phyloP scores from a whole-genome alignment of 64 coral and sea anemone species.

The Montipora sp. region DNA sequence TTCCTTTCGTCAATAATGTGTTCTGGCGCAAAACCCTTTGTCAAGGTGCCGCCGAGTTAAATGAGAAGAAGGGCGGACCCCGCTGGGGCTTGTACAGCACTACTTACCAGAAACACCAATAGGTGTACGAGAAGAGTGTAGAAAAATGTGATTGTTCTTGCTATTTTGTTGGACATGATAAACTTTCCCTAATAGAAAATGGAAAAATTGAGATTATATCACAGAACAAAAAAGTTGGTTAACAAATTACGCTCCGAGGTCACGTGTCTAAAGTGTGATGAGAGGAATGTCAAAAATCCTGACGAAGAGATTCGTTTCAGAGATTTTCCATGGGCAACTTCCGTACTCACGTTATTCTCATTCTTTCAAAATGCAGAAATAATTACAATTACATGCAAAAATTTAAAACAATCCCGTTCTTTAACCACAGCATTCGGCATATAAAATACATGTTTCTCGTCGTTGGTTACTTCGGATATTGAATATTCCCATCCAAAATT shows the following conservation, averaged over 20 bases:
- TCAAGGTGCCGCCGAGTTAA: background rate
- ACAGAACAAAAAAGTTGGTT: background rate
- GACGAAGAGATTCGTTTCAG: too few relatives aligned
- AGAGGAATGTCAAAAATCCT: too few relatives aligned
- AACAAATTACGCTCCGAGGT: too few relatives aligned
- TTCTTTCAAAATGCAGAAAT: too few relatives aligned
- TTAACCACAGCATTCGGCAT: too few relatives aligned
- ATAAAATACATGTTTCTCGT: too few relatives aligned
- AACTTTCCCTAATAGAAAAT: conserved; percentile 81
- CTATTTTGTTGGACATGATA: conserved; percentile 94
- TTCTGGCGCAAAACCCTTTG: background rate
- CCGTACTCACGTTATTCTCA: too few relatives aligned
- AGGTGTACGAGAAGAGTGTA: conserved; percentile 93
- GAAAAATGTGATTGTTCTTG: conserved; percentile 91
- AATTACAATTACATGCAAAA: too few relatives aligned
- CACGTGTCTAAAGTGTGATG: too few relatives aligned
- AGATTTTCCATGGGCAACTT: too few relatives aligned
- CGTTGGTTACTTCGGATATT: background rate
- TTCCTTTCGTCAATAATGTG: background rate
- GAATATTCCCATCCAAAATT: too few relatives aligned
- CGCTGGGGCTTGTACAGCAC: background rate
- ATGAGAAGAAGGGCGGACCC: background rate
- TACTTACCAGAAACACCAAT: conserved; percentile 93
- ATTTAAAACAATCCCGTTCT: too few relatives aligned
- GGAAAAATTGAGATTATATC: background rate